phyloP scores from a whole-genome alignment of 1,140 invertebrate species.

The Chelonus insularis region DNA sequence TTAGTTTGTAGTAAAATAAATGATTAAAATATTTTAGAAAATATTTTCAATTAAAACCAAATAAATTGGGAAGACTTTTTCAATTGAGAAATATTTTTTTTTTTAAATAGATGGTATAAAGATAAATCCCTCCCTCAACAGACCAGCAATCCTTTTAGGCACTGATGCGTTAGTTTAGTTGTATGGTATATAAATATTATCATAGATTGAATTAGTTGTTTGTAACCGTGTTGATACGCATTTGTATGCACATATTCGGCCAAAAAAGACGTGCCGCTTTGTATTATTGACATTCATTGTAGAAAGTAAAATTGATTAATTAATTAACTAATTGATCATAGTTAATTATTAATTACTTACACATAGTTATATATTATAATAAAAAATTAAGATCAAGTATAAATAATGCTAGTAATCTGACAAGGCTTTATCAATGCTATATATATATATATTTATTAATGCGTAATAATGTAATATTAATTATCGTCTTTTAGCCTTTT shows the following conservation, averaged over 20 bases:
- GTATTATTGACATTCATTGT: constrained; percentile 2
- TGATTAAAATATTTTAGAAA: too few relatives aligned
- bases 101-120: too few relatives aligned
- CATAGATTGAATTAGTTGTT: constrained; percentile 26
- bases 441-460: constrained; percentile 5
- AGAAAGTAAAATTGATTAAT: constrained; percentile 3
- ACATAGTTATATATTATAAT: too few relatives aligned
- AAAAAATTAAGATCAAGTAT: too few relatives aligned
- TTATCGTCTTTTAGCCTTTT: background rate
- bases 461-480: background rate
- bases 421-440: background rate
- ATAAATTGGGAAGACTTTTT: too few relatives aligned
- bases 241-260: constrained; percentile 20
- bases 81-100: too few relatives aligned
- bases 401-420: background rate
- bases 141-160: constrained; percentile 21
- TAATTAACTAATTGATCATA: background rate
- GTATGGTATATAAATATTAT: constrained; percentile 22
- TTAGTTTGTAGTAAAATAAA: too few relatives aligned
- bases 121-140: too few relatives aligned
- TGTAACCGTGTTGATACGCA: constrained; percentile 25
- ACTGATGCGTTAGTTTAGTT: constrained; percentile 25
- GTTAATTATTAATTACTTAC: background rate
- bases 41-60: too few relatives aligned
- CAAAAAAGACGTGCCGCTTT: constrained; percentile 1